These are phyloP conservation scores for Uropsilus gracilis DNA, from an alignment of 2,113 vertebrate species.

Conservation along the genomic window DNA sequence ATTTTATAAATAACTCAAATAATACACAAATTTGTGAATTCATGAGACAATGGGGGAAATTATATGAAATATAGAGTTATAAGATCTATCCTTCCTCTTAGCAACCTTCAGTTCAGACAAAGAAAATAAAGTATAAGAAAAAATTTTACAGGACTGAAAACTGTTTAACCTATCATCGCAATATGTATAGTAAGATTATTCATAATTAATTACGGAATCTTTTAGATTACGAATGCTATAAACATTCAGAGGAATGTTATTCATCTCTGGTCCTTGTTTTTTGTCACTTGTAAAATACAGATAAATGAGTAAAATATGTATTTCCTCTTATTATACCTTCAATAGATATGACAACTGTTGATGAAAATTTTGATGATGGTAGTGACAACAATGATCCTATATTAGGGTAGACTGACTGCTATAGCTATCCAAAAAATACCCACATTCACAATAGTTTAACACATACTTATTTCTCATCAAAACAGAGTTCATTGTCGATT, in stretches of 20 bases:
- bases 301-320: background rate
- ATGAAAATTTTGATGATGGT: background rate
- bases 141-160: slow-evolving; percentile 18
- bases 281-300: background rate
- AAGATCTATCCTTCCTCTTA: background rate
- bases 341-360: background rate
- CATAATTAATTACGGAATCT: slow-evolving; percentile 33
- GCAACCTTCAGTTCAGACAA: background rate
- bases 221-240: background rate
- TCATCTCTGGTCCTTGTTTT: background rate
- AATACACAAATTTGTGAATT: background rate
- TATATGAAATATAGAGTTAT: background rate
- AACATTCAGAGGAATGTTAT: background rate
- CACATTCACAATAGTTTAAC: background rate
- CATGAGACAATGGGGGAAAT: background rate
- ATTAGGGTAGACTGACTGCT: background rate
- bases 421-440: background rate
- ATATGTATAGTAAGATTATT: background rate
- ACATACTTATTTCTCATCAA: background rate
- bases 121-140: background rate
- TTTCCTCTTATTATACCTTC: background rate
- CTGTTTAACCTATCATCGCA: background rate
- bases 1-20: background rate
- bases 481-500: background rate
- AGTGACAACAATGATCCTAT: background rate